Base-by-base conservation (phyloP, 1,140 invertebrate genomes). In the Apocrypta bakeri region DNA sequence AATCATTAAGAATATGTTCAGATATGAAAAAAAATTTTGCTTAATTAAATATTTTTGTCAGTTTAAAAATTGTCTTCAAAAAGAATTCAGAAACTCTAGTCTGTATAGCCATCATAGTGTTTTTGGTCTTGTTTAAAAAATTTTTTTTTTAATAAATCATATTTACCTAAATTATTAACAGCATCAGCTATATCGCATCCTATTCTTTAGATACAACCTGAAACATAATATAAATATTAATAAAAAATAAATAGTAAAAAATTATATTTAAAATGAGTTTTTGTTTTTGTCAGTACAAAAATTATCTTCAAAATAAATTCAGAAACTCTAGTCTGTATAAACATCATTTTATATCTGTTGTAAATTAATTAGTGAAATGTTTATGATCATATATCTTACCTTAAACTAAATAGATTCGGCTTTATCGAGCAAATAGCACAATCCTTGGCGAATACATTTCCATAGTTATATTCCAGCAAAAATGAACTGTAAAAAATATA, bases 61-160 rank as follows among this genome's bases (percentile, higher is more conserved):
- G 79, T 27, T 66, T 14, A 74, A 75, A 74, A 56, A 8, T 66
- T 81, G 2, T 81, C 79, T 81, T 81, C 79, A 81, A 81, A 48
- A 56, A 72, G 37, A 75, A 25, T 79, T 81, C 79, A 73, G 79
- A 81, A 81, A 81, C 79, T 81, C 79, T 81, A 81, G 79, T 81
- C 79, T 81, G 78, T 72, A 61, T 25, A 29, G 21, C 40, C 79
- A 81, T 81, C 79, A 81, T 74, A 37, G 2, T 73, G 71, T 73
- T 64, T 17, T 66, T 25, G 4, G 8, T 66, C 56, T 61, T n/a
- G 17, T 8, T 61, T 61, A 14, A 61, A n/a, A 61, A 61, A 61
- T 4, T 61, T 61, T 21, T 21, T 61, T 61, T 61, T 61, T n/a
- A 4, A 68, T 29, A 68, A 68, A 68, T 12, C 3, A 37, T 37